Conservation (phyloP, 2,113 vertebrate species). For the Trogon surrucura region DNA sequence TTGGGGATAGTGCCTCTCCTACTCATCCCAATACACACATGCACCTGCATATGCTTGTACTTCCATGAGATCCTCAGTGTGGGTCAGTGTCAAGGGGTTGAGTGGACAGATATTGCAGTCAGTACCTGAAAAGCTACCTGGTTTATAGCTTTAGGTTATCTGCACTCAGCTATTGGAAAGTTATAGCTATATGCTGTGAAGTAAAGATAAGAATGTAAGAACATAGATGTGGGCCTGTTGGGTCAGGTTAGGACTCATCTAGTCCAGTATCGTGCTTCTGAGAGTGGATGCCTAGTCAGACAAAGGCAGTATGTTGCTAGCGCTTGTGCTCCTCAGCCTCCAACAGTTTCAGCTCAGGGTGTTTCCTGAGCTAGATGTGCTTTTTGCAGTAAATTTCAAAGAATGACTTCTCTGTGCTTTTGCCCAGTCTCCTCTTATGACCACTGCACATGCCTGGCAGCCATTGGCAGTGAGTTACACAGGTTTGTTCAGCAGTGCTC, state of each 20-base stretch:
- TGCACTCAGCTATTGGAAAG: neutral
- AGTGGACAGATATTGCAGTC: neutral
- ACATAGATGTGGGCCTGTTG: neutral
- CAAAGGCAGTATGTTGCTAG: neutral
- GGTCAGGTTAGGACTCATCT: neutral
- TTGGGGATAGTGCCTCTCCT: neutral
- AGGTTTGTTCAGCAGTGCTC: neutral
- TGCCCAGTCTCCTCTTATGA: neutral
- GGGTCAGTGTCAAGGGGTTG: neutral
- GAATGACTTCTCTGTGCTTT: neutral
- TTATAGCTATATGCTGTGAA: neutral
- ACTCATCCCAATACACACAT: accelerated
- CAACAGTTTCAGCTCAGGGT: neutral
- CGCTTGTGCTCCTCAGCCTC: neutral
- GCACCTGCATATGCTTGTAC: accelerated
- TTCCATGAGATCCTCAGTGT: neutral
- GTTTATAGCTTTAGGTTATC: neutral
- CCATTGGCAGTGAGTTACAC: neutral
- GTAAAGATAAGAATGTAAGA: neutral
- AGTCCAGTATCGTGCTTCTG: neutral
- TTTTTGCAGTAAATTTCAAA: neutral
- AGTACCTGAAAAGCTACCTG: neutral
- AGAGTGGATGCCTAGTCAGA: neutral
- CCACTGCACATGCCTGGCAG: neutral
- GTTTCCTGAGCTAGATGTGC: neutral